These are phyloP conservation scores for Anhinga rufa DNA, from an alignment of 2,113 vertebrate species.

Conservation along the genomic window DNA sequence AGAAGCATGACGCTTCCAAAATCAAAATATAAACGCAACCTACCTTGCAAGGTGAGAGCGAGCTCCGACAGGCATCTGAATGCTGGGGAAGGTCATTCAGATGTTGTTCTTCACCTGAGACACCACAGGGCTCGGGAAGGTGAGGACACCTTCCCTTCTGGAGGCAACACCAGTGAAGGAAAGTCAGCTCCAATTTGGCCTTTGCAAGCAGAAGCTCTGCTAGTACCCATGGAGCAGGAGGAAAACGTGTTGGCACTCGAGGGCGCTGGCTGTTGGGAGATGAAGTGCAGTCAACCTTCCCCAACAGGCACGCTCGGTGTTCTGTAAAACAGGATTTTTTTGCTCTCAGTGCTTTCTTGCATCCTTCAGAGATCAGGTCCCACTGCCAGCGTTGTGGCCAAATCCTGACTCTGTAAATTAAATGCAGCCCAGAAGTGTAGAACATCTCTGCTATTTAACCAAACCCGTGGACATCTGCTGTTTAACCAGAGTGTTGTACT, in stretches of 20 bases:
- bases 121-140: rapidly evolving
- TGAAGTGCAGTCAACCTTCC: neutral
- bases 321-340: neutral
- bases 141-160: neutral
- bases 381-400: rapidly evolving
- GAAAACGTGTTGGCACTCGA: rapidly evolving
- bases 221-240: rapidly evolving
- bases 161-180: neutral
- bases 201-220: neutral
- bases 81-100: neutral
- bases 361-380: neutral
- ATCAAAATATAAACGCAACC: neutral
- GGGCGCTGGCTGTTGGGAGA: neutral
- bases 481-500: neutral
- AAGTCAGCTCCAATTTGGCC: neutral
- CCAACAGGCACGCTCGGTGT: neutral
- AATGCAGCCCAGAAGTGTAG: neutral
- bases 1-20: neutral
- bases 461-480: neutral
- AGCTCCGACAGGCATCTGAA: neutral
- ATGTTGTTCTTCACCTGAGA: neutral
- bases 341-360: neutral
- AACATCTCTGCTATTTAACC: neutral
- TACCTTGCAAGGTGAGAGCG: neutral
- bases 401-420: neutral